Evolutionary conservation across 2,888 invertebrate genomes (phyloP).

Genomic region (Lycocerus yunnanus): DNA sequence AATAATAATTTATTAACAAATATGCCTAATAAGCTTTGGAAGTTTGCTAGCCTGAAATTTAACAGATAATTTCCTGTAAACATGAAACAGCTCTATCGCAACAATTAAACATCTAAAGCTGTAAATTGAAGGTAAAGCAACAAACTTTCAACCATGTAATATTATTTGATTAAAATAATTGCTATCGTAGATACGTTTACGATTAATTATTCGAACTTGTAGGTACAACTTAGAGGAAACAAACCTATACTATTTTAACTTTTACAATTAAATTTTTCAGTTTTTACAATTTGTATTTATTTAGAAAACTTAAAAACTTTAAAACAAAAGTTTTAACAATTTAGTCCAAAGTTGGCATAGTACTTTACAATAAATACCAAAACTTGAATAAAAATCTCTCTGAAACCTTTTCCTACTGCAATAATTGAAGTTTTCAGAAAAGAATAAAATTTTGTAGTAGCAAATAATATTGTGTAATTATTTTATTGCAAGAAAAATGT

Average conservation of each 20-base stretch:
- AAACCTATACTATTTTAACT: background rate
- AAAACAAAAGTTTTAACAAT: slow-evolving; percentile 20
- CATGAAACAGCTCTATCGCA: background rate
- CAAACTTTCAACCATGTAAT: background rate
- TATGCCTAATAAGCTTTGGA: background rate
- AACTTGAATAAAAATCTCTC: slow-evolving; percentile 8
- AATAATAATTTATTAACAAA: background rate
- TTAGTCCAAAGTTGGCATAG: slow-evolving; percentile 12
- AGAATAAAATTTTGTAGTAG: background rate
- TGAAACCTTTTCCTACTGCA: background rate
- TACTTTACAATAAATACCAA: slow-evolving; percentile 14
- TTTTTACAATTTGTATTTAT: slow-evolving; percentile 13
- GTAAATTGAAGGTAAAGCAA: background rate
- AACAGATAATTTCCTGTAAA: background rate
- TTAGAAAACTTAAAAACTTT: slow-evolving; percentile 9
- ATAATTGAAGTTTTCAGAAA: background rate
- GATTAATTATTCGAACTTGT: background rate
- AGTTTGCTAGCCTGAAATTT: background rate
- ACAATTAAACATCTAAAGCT: background rate
- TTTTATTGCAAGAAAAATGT: background rate
- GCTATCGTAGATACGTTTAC: background rate
- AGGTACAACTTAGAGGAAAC: background rate
- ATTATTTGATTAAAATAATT: background rate
- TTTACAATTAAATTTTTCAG: slow-evolving; percentile 1
- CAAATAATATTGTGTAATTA: background rate